Conservation (phyloP, 1,140 invertebrate species). For the Trichogramma pretiosum region DNA sequence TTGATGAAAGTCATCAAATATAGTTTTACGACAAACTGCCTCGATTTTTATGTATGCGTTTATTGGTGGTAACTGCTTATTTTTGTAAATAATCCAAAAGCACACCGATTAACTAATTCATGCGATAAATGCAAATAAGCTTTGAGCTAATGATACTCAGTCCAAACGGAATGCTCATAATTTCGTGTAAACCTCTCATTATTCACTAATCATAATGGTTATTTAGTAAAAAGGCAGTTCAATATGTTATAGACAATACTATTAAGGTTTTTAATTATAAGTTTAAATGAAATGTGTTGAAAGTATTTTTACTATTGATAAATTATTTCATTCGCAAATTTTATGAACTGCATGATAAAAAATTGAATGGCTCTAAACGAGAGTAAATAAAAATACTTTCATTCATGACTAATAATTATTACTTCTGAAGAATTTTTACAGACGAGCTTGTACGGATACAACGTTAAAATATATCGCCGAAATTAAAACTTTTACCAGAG, state of each 20-base stretch:
- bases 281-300: no score
- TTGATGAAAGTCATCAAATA: no score
- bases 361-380: no score
- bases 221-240: no score
- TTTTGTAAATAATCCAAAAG: conserved; percentile 10
- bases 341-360: no score
- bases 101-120: conserved; percentile 8
- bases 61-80: conserved; percentile 5
- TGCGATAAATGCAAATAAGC: not conserved
- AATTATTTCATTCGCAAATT: conserved; percentile 4
- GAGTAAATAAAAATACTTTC: no score
- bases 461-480: not conserved
- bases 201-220: no score
- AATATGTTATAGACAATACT: no score
- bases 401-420: conserved; percentile 8
- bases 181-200: not conserved
- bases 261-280: no score
- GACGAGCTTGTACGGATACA: conserved; percentile 4
- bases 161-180: not conserved
- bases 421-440: conserved; percentile 16
- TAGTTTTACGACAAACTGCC: no score
- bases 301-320: conserved; percentile 6
- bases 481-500: conserved; percentile 13
- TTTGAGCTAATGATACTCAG: conserved; percentile 4
- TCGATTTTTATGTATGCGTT: conserved; percentile 7